Conservation (phyloP, 30 jellyfish, hydroid and myxozoan species). For the Hydractinia echinata region DNA sequence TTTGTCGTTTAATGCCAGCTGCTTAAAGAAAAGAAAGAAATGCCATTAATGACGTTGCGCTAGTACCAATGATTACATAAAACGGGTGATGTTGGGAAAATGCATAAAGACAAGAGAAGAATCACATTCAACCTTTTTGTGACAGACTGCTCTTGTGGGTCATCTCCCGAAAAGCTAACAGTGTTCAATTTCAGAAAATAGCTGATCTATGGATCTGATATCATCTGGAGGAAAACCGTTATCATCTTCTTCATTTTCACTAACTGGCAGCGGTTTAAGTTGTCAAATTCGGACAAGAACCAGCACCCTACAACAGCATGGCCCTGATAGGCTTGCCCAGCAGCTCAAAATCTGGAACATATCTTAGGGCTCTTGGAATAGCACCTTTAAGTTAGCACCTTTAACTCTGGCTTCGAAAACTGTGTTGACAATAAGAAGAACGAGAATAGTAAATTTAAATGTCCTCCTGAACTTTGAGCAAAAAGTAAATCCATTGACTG, state of each 20-base stretch:
- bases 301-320: background rate
- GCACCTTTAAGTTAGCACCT: background rate
- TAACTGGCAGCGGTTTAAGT: background rate
- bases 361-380: background rate
- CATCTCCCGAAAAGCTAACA: background rate
- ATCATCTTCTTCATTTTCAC: background rate
- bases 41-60: too few species aligned
- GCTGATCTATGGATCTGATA: background rate
- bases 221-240: background rate
- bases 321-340: conserved; percentile 16
- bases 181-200: background rate
- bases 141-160: too few species aligned
- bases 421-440: background rate
- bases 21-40: background rate
- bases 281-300: conserved; percentile 1
- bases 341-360: background rate
- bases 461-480: background rate
- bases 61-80: too few species aligned
- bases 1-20: background rate
- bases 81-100: too few species aligned
- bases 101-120: background rate
- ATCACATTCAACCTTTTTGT: background rate
- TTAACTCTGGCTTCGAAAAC: background rate
- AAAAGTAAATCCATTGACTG: conserved; percentile 5
- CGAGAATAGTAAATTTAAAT: background rate